Percentiles rank a stretch among this genome's conserved stretches.
Conservation (phyloP, 2,797 vertebrate species). For the Pitangus sulphuratus region DNA sequence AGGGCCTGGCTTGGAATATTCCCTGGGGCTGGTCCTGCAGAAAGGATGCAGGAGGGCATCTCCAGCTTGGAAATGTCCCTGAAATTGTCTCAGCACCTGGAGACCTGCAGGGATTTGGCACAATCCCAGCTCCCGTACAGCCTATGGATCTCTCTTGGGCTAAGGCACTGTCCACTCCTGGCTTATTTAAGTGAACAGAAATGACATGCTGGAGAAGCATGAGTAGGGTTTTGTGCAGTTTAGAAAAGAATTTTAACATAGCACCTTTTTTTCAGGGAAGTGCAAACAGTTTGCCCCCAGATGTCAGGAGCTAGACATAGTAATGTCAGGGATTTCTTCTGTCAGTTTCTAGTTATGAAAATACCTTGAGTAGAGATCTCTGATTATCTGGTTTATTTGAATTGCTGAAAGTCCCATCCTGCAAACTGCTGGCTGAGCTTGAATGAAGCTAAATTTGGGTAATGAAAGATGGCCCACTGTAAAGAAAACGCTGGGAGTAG, state of each 20-base stretch:
- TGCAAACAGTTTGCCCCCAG: background rate
- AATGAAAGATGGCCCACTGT: background rate
- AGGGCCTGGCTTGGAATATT: background rate
- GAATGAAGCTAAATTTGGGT: background rate
- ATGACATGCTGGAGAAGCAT: background rate
- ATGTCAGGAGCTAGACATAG: background rate
- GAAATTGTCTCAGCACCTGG: background rate
- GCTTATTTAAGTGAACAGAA: background rate
- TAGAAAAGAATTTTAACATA: background rate
- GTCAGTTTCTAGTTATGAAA: background rate
- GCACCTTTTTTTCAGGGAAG: background rate
- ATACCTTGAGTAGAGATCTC: background rate
- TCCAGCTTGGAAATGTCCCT: background rate
- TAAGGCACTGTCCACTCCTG: background rate
- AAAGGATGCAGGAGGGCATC: background rate
- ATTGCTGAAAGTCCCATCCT: background rate
- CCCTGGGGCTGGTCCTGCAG: background rate
- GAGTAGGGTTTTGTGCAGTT: background rate
- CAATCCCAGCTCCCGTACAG: background rate
- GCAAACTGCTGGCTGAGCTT: constrained; percentile 15
- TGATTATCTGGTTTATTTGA: constrained; percentile 6
- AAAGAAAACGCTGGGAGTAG: constrained; percentile 17
- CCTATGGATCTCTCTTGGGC: background rate
- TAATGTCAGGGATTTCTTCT: constrained; percentile 8
- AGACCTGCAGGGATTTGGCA: constrained; percentile 15